phyloP scores from a whole-genome alignment of 2,113 vertebrate genomes.

The Cynoglossus semilaevis region DNA sequence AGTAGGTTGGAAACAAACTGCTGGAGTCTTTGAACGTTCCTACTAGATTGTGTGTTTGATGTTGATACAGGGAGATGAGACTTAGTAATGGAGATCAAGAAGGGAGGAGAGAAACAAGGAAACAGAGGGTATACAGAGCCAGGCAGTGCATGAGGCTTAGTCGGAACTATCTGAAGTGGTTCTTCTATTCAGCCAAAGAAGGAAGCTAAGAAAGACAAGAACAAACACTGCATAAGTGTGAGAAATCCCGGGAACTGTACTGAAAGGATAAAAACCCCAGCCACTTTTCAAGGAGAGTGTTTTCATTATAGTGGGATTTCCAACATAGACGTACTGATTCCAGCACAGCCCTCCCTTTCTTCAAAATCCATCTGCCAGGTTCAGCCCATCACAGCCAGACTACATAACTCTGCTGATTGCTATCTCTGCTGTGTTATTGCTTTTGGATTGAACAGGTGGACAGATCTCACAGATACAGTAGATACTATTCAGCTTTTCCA shows the following conservation, averaged over 20 bases:
- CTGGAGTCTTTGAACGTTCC: constrained; percentile 57
- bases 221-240: constrained; percentile 55
- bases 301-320: constrained; percentile 73
- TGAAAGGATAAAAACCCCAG: constrained; percentile 63
- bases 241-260: constrained; percentile 65
- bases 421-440: constrained; percentile 56
- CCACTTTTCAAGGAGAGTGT: constrained; percentile 61
- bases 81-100: constrained; percentile 35
- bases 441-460: constrained; percentile 53
- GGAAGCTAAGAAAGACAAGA: constrained; percentile 54
- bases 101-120: constrained; percentile 3
- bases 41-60: constrained; percentile 64
- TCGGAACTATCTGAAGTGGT: constrained; percentile 59
- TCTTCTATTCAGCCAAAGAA: constrained; percentile 60
- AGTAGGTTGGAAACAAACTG: constrained; percentile 66
- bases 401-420: constrained; percentile 53
- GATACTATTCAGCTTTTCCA: constrained; percentile 36
- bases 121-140: constrained; percentile 20
- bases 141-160: constrained; percentile 52
- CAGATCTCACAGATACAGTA: constrained; percentile 32
- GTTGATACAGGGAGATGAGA: constrained; percentile 58
- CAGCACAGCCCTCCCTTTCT: constrained; percentile 36
- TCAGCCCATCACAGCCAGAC: constrained; percentile 35
- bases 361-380: constrained; percentile 40
- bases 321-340: constrained; percentile 54